phyloP scores from a whole-genome alignment of 2,888 invertebrate genomes.

The Galerucella calmariensis region DNA sequence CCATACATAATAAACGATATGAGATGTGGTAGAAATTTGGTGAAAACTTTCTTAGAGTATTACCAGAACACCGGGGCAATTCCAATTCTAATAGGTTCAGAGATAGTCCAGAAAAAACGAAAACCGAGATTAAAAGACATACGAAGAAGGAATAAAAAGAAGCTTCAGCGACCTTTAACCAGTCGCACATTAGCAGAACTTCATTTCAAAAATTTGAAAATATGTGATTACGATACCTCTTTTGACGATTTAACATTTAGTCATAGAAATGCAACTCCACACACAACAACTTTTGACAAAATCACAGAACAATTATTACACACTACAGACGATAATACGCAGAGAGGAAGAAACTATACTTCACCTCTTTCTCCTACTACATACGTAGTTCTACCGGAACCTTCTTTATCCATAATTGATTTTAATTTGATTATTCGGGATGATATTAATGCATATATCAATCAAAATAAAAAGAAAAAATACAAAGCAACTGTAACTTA shows the following conservation, averaged over 20 bases:
- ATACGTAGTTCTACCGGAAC: constrained; percentile 68
- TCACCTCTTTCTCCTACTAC: constrained; percentile 54
- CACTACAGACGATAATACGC: constrained; percentile 32
- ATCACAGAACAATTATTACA: constrained; percentile 48
- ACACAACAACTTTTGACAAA: constrained; percentile 49
- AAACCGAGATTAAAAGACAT: constrained; percentile 49
- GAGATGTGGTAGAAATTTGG: constrained; percentile 81
- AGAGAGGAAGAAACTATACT: constrained; percentile 38
- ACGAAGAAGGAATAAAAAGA: constrained; percentile 58
- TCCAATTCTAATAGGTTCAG: constrained; percentile 65
- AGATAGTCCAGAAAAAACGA: constrained; percentile 59
- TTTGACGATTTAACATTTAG: constrained; percentile 63
- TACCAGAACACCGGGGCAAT: constrained; percentile 80
- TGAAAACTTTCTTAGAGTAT: constrained; percentile 82
- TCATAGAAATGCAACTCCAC: constrained; percentile 55
- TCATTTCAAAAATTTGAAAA: constrained; percentile 68
- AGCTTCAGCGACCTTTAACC: constrained; percentile 64
- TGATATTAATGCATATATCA: constrained; percentile 52
- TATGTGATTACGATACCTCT: constrained; percentile 68
- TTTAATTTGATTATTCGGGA: constrained; percentile 73
- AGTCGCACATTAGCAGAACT: constrained; percentile 67
- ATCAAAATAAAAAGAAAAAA: constrained; percentile 46
- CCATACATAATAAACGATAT: constrained; percentile 68
- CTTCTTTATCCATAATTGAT: constrained; percentile 78
- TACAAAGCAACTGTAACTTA: constrained; percentile 33